Evolutionary conservation across 2,797 vertebrate species (phyloP).

Genomic region (Rhabdophis nuchalis): DNA sequence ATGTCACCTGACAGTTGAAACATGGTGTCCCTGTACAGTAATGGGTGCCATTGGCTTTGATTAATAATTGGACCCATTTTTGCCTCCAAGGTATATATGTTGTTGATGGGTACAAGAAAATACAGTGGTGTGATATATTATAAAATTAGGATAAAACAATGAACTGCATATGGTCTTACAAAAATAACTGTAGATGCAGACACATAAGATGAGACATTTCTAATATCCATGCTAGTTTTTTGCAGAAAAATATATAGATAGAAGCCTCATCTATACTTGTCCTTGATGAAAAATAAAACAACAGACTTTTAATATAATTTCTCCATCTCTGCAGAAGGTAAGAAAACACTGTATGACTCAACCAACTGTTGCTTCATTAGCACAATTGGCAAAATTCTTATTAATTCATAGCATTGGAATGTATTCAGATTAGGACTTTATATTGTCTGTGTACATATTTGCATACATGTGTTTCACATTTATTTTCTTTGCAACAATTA

Average conservation of each 20-base stretch:
- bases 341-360: conserved; percentile 32
- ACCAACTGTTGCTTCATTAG: conserved; percentile 68
- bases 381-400: background rate
- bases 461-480: background rate
- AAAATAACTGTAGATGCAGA: conserved; percentile 54
- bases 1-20: conserved; percentile 92
- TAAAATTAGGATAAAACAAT: conserved; percentile 77
- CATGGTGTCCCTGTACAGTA: conserved; percentile 74
- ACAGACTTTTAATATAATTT: background rate
- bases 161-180: conserved; percentile 62
- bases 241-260: background rate
- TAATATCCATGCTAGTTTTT: conserved; percentile 60
- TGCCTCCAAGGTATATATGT: conserved; percentile 87
- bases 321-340: background rate
- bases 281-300: conserved; percentile 32
- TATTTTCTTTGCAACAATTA: background rate
- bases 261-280: background rate
- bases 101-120: conserved; percentile 81
- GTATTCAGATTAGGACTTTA: background rate
- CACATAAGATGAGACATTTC: conserved; percentile 55
- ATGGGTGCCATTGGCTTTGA: conserved; percentile 78
- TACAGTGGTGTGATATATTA: conserved; percentile 78
- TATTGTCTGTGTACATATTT: background rate
- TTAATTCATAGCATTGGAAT: conserved; percentile 9
- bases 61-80: conserved; percentile 87